A percentile compares a stretch with the other conserved stretches of the same genome.
Conservation (phyloP, 2,797 vertebrate species). For the Macroramphosus scolopax region DNA sequence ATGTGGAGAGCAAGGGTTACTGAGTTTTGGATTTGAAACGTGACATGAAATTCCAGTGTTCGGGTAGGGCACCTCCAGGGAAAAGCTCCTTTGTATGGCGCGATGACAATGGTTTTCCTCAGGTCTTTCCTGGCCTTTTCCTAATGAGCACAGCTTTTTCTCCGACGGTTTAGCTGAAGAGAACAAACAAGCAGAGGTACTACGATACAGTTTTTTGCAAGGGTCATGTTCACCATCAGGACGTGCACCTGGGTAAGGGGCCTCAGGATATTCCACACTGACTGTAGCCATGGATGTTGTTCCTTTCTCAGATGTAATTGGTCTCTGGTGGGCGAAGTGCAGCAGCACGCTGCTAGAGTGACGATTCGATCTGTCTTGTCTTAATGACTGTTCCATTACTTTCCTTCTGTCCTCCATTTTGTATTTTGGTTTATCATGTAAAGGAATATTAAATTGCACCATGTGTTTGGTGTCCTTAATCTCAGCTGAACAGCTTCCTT, state of each 20-base stretch:
- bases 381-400: constrained; percentile 45
- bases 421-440: constrained; percentile 69
- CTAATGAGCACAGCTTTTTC: constrained; percentile 52
- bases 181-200: constrained; percentile 82
- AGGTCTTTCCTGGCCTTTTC: constrained; percentile 61
- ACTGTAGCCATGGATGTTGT: constrained; percentile 46
- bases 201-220: constrained; percentile 76
- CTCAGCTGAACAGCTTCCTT: constrained; percentile 71
- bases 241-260: constrained; percentile 48
- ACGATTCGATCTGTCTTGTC: constrained; percentile 71
- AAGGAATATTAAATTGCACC: constrained; percentile 78
- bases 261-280: constrained; percentile 60
- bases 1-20: constrained; percentile 81
- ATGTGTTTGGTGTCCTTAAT: constrained; percentile 80
- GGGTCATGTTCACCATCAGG: constrained; percentile 48
- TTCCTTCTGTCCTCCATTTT: constrained; percentile 46
- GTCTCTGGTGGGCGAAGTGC: constrained; percentile 80
- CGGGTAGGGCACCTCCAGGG: constrained; percentile 83
- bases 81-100: constrained; percentile 89
- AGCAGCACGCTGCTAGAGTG: constrained; percentile 80
- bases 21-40: constrained; percentile 83
- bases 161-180: constrained; percentile 65
- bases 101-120: constrained; percentile 71
- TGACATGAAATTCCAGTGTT: constrained; percentile 86
- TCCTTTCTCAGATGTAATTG: constrained; percentile 62